These are phyloP conservation scores for Drosophila seguyi DNA, from an alignment of 1,140 invertebrate genomes.

Conservation along the genomic window DNA sequence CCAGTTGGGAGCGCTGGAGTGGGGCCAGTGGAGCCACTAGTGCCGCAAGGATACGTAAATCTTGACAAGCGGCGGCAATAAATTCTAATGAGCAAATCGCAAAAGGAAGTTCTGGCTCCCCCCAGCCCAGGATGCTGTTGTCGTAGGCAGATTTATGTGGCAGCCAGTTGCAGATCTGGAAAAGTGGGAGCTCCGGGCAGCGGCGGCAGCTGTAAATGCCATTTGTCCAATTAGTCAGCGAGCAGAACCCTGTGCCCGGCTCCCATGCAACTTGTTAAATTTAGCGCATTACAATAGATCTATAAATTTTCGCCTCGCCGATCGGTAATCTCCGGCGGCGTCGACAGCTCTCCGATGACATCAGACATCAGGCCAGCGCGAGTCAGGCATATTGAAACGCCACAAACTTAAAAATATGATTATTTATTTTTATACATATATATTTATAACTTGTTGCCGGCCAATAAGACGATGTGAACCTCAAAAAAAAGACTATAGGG, in stretches of 20 bases:
- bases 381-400: slow-evolving; percentile 32
- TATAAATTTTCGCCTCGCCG: slow-evolving; percentile 69
- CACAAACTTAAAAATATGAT: slow-evolving; percentile 61
- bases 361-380: slow-evolving; percentile 40
- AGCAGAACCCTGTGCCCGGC: slow-evolving; percentile 27
- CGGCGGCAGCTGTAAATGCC: slow-evolving; percentile 77
- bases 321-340: slow-evolving; percentile 64
- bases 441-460: slow-evolving; percentile 44
- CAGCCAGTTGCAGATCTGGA: slow-evolving; percentile 49
- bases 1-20: slow-evolving; percentile 25
- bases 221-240: slow-evolving; percentile 81
- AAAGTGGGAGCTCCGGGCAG: slow-evolving; percentile 5
- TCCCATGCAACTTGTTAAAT: slow-evolving; percentile 76
- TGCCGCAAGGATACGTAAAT: slow-evolving; percentile 79
- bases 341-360: slow-evolving; percentile 49
- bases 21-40: background rate
- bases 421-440: slow-evolving; percentile 61
- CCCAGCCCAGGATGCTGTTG: slow-evolving; percentile 71
- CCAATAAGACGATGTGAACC: slow-evolving; percentile 31
- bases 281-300: slow-evolving; percentile 79
- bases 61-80: slow-evolving; percentile 82
- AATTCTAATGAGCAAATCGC: slow-evolving; percentile 83
- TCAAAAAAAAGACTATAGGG: slow-evolving; percentile 3
- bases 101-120: slow-evolving; percentile 73
- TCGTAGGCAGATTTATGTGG: slow-evolving; percentile 77